Evolutionary conservation across 2,888 invertebrate species (phyloP), one percentile per base, ranked within the genome.

Genomic region (Lochmaea capreae): DNA sequence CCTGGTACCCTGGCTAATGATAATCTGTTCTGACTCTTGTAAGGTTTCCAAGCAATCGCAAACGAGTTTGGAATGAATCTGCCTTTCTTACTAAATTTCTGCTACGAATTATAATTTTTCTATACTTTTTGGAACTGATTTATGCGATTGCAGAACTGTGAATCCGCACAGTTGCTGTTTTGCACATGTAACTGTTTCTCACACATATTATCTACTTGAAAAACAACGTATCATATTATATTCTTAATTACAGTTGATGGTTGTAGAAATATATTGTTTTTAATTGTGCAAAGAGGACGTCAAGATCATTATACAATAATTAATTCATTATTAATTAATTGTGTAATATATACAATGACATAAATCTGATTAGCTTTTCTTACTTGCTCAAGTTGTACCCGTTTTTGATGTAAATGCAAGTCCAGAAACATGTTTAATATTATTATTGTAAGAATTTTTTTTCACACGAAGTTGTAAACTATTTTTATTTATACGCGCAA

Each of bases 221-320:
- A 49, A 49, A 49, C 49, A 49, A 33, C 8, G 33, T 33, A 33
- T 33, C 33, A 33, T 33, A 49, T 49, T n/a, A 46, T 49, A 6
- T 49, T 49, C n/a, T 49, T 49, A n/a, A 49, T 49, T 49, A 49
- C 49, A n/a, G 49, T 49, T n/a, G n/a, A 49, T 49, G n/a, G 5
- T n/a, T 49, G 14, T n/a, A 49, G n/a, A 49, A 49, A 49, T 49
- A 49, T 49, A 49, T 49, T 49, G n/a, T 49, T 49, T 33, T 6
- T 54, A 16, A 54, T 54, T 54, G 16, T 16, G 54, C 18, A 54
- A 54, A 18, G 2, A 49, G 49, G 49, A 49, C 49, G 49, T 49
- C 49, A n/a, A 49, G 49, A 14, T 49, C n/a, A 18, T 54, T 54
- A 54, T 54, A 54, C 18, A 54, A 18, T 54, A 54, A 54, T 54